Evolutionary conservation across 2,888 invertebrate genomes (phyloP).

Genomic region (Deilephila elpenor): DNA sequence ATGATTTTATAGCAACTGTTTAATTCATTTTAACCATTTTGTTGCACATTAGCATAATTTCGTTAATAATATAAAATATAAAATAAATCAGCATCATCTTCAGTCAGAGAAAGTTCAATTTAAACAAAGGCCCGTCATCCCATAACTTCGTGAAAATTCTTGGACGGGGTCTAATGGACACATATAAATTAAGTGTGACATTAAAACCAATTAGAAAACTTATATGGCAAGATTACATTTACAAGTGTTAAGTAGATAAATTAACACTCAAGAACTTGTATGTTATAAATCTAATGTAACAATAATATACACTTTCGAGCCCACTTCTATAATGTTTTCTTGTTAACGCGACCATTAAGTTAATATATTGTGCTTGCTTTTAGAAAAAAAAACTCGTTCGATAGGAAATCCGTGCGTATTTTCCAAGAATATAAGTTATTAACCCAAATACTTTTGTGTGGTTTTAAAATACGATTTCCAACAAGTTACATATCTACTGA

Average conservation of each 20-base stretch:
- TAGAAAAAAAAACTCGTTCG: conserved; percentile 21
- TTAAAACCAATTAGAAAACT: background rate
- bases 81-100: too few species aligned
- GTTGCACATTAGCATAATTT: too few species aligned
- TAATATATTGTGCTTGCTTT: conserved; percentile 10
- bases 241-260: background rate
- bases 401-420: conserved; percentile 20
- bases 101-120: too few species aligned
- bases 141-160: too few species aligned
- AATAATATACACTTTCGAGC: conserved; percentile 2
- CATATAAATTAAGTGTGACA: background rate
- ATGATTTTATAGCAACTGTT: too few species aligned
- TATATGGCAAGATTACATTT: too few species aligned
- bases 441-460: conserved; percentile 16
- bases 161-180: too few species aligned
- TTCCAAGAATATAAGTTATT: conserved; percentile 13
- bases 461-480: background rate
- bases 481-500: conserved; percentile 3
- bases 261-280: background rate
- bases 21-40: too few species aligned
- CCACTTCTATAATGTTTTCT: conserved; percentile 5
- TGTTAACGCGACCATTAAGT: background rate
- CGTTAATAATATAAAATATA: too few species aligned
- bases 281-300: background rate
- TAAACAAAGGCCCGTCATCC: too few species aligned